These are phyloP conservation scores for Neoniphon sammara DNA, from an alignment of 2,797 vertebrate genomes.

Conservation along the genomic window DNA sequence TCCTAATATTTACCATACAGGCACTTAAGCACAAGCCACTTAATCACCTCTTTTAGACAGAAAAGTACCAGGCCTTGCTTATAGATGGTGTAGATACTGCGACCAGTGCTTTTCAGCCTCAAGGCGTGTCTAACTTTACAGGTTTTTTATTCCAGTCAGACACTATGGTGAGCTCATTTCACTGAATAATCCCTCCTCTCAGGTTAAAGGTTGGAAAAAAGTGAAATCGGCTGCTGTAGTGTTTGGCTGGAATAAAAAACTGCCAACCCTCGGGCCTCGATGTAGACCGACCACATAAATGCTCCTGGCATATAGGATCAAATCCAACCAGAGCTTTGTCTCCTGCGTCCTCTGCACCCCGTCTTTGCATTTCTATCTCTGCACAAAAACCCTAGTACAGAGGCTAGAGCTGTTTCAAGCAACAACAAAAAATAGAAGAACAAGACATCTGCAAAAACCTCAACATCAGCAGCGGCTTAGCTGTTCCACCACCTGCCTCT, in stretches of 20 bases:
- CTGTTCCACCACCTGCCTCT: conserved; percentile 1
- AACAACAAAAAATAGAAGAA: neutral
- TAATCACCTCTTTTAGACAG: neutral
- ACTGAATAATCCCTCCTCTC: too few species aligned
- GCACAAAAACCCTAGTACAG: neutral
- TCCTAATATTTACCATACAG: neutral
- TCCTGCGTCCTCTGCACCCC: neutral
- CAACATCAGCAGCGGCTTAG: neutral
- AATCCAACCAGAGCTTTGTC: neutral
- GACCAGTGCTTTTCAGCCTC: neutral
- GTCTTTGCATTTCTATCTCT: neutral
- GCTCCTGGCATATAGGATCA: neutral
- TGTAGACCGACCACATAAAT: neutral
- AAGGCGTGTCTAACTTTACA: too few species aligned
- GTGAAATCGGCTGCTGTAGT: too few species aligned
- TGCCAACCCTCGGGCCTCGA: too few species aligned
- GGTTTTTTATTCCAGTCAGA: too few species aligned
- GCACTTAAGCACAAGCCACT: neutral
- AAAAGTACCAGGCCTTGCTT: neutral
- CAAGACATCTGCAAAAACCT: conserved; percentile 1
- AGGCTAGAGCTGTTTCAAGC: neutral
- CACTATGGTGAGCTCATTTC: too few species aligned
- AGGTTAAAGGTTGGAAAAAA: too few species aligned
- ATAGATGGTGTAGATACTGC: neutral
- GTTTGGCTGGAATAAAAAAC: too few species aligned